A percentile compares a stretch with the other conserved stretches of the same genome.
Conservation (phyloP, 1,140 invertebrate genomes). For the Cherax destructor region DNA sequence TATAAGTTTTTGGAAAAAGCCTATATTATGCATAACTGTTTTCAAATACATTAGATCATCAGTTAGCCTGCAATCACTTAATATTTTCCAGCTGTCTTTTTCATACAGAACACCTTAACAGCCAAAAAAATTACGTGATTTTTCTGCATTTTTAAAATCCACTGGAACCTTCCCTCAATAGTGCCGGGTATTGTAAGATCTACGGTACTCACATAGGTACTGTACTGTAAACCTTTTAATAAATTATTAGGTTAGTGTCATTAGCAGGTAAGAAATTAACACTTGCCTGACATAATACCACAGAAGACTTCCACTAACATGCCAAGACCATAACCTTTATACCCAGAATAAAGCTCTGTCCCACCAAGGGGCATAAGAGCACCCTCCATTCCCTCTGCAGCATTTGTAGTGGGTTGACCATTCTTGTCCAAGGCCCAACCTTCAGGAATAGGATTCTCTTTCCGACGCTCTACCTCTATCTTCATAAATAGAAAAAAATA, state of each 20-base stretch:
- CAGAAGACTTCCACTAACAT: slow-evolving; percentile 91
- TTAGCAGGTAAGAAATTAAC: not conserved
- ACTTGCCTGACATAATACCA: slow-evolving; percentile 81
- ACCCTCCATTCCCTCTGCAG: slow-evolving; percentile 79
- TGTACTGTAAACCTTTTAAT: too few relatives aligned
- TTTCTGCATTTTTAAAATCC: too few relatives aligned
- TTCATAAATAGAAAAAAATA: not conserved
- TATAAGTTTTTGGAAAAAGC: too few relatives aligned
- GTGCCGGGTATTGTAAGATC: too few relatives aligned
- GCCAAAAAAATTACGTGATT: too few relatives aligned
- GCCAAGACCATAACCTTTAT: slow-evolving; percentile 93
- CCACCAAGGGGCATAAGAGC: slow-evolving; percentile 91
- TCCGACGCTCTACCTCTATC: slow-evolving; percentile 87
- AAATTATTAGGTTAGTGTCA: not conserved
- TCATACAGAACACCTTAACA: too few relatives aligned
- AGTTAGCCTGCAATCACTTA: too few relatives aligned
- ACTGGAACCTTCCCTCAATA: too few relatives aligned
- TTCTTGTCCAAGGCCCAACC: slow-evolving; percentile 89
- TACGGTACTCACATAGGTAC: too few relatives aligned
- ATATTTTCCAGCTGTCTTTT: too few relatives aligned
- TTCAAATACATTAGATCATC: too few relatives aligned
- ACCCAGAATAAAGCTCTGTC: slow-evolving; percentile 85
- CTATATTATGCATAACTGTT: too few relatives aligned
- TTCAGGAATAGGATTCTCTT: slow-evolving; percentile 83
- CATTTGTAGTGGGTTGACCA: slow-evolving; percentile 83